Base-by-base conservation (phyloP, 2,797 vertebrate species). In the Sebastes iracundus region DNA sequence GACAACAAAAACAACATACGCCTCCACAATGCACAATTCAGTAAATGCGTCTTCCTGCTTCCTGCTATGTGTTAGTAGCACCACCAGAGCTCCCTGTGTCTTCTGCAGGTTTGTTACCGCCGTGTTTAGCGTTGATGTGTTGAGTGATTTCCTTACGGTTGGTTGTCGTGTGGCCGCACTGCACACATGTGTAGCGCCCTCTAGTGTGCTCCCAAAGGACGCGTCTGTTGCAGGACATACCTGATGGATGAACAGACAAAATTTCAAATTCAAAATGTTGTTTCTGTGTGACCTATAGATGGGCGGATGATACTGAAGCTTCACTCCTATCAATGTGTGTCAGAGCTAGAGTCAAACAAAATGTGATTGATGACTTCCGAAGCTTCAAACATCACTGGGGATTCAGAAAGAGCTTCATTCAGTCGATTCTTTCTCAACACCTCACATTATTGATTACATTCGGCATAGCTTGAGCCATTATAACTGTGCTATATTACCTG, bases 121-220 rank as follows among this genome's bases (percentile, higher is more conserved):
- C 96, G 93, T 97, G 97, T 10, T 96, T 92, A 28, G 93, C 93
- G 85, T 95, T 96, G 60, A 96, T 96, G 93, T 98, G 98, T 38
- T 96, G 94, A 0, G 96, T 98, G 96, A 99, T 98, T 78, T 98
- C 96, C 18, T 97, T 94, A 58, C 97, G 96, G 23, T 96, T 97
- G 66, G 95, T 94, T 1, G 92, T 91, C 5, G 87, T 90, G 89
- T 96, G 94, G 74, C 96, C 94, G 79, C 98, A 99, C 94, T 98
- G 97, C 80, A 97, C 94, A 87, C 98, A 99, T 8, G 93, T 97
- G 90, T 99, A 98, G 87, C 96, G 96, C 59, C 97, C 98, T 72
- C 96, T 97, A 4, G 97, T 99, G 95, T 99, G 97, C 91, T 98
- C 96, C 98, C 98, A 99, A 12, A 98, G 95, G 27, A 99, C 96